Evolutionary conservation across 2,797 vertebrate genomes (phyloP), one percentile per base, ranked within the genome.

Genomic region (Selene dorsalis): DNA sequence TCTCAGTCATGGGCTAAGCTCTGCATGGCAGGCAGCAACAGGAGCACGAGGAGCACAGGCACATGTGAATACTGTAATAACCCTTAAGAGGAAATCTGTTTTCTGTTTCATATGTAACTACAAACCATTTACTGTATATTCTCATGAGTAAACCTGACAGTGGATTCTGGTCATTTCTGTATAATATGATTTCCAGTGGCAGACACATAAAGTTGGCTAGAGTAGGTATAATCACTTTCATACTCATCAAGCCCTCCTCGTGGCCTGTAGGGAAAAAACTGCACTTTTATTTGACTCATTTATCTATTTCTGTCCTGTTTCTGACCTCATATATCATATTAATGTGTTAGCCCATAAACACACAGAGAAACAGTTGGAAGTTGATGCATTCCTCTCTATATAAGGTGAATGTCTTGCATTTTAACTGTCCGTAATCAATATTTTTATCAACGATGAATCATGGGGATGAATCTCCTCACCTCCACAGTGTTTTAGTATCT

Each of bases 1-100:
- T 57, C 76, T 72, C 58, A 78, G 65, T 60, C 75, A 52, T 41
- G 22, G 63, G 58, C 48, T 80, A 53, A 82, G 75, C 79, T 84
- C 64, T 75, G 65, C 48, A 17, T 38, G 53, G 43, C 20, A 63
- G 78, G 62, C 55, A 58, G 50, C 58, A 39, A 43, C 53, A 69
- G 39, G 69, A 75, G 65, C 70, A 74, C n/a, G 26, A 24, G 20
- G 66, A n/a, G n/a, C 12, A 32, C 35, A 10, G 61, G 55, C 45
- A 43, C 48, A 60, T 26, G 65, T 71, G 79, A 24, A 60, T 16
- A 50, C 55, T 55, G 26, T 47, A n/a, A 35, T 52, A 59, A 39
- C 26, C 59, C 6, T 26, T 22, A 26, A 75, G 52, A 56, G 17
- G 61, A 41, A 43, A 35, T 3, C 1, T 9, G 41, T 16, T 48